Evolutionary conservation across 2,888 invertebrate species (phyloP).

Genomic region (Ochropleura plecta): DNA sequence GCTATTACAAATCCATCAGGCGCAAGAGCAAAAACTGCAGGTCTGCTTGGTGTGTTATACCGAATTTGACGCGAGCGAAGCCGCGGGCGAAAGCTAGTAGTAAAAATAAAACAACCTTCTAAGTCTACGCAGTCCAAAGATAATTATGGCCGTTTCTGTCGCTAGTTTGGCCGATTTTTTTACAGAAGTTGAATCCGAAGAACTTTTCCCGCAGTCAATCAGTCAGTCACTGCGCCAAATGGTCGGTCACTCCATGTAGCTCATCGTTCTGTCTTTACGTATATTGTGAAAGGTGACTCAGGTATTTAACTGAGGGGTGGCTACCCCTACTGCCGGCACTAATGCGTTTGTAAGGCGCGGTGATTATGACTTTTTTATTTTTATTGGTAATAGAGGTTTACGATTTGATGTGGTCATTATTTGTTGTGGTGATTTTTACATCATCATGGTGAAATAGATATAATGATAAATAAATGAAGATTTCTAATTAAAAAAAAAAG

Average conservation of each 20-base stretch:
- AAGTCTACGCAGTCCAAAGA: no score
- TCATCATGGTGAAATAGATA: no score
- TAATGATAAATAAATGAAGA: no score
- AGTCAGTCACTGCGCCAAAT: not conserved
- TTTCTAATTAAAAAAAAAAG: no score
- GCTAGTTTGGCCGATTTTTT: no score
- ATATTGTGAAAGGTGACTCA: slow-evolving; percentile 41
- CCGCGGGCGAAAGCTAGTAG: no score
- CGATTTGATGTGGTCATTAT: slow-evolving; percentile 9
- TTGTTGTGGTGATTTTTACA: not conserved
- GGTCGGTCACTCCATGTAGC: not conserved
- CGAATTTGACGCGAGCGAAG: no score
- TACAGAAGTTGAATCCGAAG: not conserved
- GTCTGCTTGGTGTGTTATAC: no score
- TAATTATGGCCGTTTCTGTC: no score
- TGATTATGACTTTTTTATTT: slow-evolving; percentile 43
- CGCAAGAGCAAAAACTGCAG: no score
- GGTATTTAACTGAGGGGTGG: slow-evolving; percentile 31
- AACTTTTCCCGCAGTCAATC: not conserved
- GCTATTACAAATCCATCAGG: no score
- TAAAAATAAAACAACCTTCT: no score
- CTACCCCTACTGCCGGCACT: slow-evolving; percentile 19
- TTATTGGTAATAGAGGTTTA: not conserved
- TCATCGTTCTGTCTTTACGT: slow-evolving; percentile 22
- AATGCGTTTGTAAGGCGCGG: slow-evolving; percentile 48